Conservation (phyloP, 2,888 invertebrate species). For the Scaptomyza parva region DNA sequence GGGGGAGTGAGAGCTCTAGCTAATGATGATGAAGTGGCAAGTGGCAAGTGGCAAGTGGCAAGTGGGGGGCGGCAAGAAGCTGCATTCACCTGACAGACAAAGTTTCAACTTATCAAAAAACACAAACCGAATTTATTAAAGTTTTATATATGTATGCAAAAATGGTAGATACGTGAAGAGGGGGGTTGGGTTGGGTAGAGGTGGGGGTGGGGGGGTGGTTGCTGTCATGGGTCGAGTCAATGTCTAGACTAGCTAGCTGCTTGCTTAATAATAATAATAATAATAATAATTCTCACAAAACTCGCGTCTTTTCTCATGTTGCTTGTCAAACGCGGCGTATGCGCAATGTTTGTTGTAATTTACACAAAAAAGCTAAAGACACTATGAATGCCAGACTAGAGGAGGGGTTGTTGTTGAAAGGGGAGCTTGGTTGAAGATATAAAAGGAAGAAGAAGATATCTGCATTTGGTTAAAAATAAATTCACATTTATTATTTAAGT, state of each 20-base stretch:
- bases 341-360: conserved; percentile 68
- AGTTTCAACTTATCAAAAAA: conserved; percentile 74
- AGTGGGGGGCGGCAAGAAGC: conserved; percentile 1
- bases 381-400: neutral
- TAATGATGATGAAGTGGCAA: conserved; percentile 75
- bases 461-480: no score
- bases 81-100: conserved; percentile 53
- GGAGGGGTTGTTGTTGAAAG: neutral
- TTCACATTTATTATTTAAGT: no score
- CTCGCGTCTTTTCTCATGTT: conserved; percentile 42
- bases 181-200: neutral
- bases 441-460: no score
- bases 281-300: conserved; percentile 40
- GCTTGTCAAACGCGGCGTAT: conserved; percentile 42
- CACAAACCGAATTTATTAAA: conserved; percentile 70
- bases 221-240: conserved; percentile 4
- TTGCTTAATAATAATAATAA: conserved; percentile 72
- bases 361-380: conserved; percentile 43
- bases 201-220: neutral
- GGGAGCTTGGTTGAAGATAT: no score
- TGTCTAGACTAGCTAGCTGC: conserved; percentile 69
- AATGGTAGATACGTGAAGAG: neutral
- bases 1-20: conserved; percentile 26
- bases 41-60: conserved; percentile 45
- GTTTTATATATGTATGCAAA: conserved; percentile 46